Conservation (phyloP, 2,113 vertebrate genomes). For the Bungarus multicinctus region DNA sequence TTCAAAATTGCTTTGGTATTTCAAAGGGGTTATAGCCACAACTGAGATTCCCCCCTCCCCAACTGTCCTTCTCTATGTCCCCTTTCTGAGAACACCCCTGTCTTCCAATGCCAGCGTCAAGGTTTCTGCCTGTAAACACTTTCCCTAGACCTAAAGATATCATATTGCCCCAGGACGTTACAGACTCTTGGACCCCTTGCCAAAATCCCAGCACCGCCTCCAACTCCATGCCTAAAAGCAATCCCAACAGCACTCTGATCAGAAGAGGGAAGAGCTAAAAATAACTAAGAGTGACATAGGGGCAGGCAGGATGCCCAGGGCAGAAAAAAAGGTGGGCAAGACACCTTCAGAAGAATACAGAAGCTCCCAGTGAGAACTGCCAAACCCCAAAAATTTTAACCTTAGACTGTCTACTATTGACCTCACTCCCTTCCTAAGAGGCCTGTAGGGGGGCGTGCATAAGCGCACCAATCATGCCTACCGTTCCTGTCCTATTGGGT, state of each 20-base stretch:
- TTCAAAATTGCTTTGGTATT: conserved; percentile 52
- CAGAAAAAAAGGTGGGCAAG: background rate
- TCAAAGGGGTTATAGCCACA: conserved; percentile 9
- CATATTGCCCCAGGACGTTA: conserved; percentile 35
- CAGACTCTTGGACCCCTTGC: conserved; percentile 27
- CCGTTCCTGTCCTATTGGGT: no score
- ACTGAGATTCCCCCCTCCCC: conserved; percentile 41
- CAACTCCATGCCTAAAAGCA: conserved; percentile 25
- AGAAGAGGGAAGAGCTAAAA: conserved; percentile 7
- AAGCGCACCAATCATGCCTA: no score
- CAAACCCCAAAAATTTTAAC: no score
- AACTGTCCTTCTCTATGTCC: conserved; percentile 23
- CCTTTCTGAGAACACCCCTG: conserved; percentile 31
- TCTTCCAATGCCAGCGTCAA: conserved; percentile 18
- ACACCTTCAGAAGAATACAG: conserved; percentile 17
- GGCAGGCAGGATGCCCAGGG: conserved; percentile 21
- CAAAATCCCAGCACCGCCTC: conserved; percentile 14
- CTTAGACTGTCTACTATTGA: no score
- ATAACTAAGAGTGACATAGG: conserved; percentile 33
- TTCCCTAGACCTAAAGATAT: conserved; percentile 40
- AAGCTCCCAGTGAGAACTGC: background rate
- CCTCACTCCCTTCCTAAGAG: no score
- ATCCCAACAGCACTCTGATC: conserved; percentile 25
- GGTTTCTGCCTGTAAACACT: conserved; percentile 49
- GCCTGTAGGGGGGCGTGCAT: no score